Conservation (phyloP, 2,797 vertebrate genomes). For the Scolopax bukidnonensis region DNA sequence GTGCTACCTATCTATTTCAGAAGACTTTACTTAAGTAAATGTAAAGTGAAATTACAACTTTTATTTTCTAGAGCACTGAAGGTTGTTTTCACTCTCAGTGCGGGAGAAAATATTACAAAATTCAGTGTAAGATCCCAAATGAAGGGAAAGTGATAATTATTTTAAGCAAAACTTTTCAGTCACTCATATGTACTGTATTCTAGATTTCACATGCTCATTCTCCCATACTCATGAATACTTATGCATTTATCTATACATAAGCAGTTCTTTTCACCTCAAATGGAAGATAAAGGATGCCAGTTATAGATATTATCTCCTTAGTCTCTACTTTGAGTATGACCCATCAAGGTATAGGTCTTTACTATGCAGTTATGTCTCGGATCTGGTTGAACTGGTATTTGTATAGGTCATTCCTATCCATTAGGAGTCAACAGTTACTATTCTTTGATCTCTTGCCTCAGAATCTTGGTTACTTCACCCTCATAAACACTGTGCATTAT, state of each 20-base stretch:
- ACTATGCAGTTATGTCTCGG: not conserved
- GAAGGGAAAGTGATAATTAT: not conserved
- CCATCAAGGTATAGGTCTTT: not conserved
- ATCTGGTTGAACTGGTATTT: not conserved
- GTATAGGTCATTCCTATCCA: not conserved
- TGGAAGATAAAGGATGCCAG: not conserved
- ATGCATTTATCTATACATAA: not conserved
- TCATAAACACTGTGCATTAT: not conserved
- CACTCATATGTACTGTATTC: fast-evolving
- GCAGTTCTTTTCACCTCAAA: not conserved
- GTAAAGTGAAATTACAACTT: not conserved
- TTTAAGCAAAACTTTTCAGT: not conserved
- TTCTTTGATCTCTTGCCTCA: not conserved
- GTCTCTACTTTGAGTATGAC: not conserved
- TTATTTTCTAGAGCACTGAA: not conserved
- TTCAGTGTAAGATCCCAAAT: not conserved
- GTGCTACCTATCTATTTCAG: not conserved
- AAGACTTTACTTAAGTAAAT: not conserved
- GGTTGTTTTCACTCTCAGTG: not conserved
- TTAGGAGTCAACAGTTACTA: not conserved
- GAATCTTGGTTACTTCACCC: not conserved
- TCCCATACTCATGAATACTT: not conserved
- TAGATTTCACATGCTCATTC: not conserved
- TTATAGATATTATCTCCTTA: not conserved
- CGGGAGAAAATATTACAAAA: not conserved